Percentiles rank a stretch among this genome's conserved stretches.
Evolutionary conservation across 2,113 vertebrate species (phyloP).

Genomic region (Rhegmatorhina hoffmannsi): DNA sequence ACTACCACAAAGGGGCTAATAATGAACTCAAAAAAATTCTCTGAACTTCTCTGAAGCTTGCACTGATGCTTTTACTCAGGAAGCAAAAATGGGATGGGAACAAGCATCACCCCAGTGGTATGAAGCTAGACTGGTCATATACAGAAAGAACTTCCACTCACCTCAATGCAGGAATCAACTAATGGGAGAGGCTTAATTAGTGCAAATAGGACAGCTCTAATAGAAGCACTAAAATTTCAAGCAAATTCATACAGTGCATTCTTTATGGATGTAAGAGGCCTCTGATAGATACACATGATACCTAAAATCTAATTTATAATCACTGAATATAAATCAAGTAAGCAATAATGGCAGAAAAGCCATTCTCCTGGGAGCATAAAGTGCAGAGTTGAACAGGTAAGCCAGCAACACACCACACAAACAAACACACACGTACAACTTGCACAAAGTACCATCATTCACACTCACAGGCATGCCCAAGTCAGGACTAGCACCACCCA

Average conservation of each 20-base stretch:
- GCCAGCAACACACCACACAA: neutral
- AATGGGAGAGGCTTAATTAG: neutral
- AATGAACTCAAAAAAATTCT: neutral
- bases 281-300: neutral
- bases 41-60: neutral
- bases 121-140: neutral
- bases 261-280: neutral
- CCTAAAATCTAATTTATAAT: neutral
- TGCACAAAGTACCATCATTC: neutral
- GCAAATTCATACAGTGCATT: neutral
- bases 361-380: rapidly evolving
- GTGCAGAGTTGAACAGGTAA: neutral
- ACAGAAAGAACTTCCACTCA: neutral
- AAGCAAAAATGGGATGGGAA: neutral
- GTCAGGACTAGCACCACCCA: neutral
- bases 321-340: neutral
- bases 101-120: neutral
- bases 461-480: neutral
- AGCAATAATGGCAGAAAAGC: neutral
- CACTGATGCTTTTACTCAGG: neutral
- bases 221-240: neutral
- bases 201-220: neutral
- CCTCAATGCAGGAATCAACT: neutral
- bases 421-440: neutral
- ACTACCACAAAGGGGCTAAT: neutral